Conservation (phyloP, 2,113 vertebrate genomes). For the Seriola dumerili region DNA sequence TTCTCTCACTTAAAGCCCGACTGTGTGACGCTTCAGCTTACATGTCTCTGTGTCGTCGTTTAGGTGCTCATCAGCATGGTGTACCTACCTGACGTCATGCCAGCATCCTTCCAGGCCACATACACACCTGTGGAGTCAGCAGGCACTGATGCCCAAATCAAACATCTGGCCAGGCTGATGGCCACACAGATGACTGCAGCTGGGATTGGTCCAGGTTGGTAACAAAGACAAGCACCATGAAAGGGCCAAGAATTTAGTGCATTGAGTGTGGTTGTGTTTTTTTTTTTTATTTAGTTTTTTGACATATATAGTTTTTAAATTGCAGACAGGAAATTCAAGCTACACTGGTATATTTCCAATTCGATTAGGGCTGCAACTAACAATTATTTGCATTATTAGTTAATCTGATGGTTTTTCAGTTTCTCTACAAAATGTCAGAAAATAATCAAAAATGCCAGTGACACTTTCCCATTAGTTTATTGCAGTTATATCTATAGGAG, state of each 20-base stretch:
- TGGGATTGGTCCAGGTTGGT: slow-evolving; percentile 89
- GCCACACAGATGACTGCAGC: slow-evolving; percentile 93
- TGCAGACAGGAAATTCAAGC: neutral
- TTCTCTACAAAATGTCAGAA: too few species aligned
- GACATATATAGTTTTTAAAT: neutral
- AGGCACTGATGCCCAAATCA: slow-evolving; percentile 95
- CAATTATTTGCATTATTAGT: neutral
- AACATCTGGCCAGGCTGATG: slow-evolving; percentile 92
- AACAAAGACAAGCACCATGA: neutral
- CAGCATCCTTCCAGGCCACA: slow-evolving; percentile 96
- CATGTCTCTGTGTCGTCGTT: neutral
- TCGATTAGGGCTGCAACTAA: neutral
- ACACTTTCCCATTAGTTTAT: too few species aligned
- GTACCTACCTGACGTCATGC: slow-evolving; percentile 96
- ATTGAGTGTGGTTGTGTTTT: neutral
- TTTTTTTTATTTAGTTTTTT: neutral
- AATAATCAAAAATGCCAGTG: too few species aligned
- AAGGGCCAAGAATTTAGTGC: too few species aligned
- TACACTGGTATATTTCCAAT: neutral
- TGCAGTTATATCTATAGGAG: too few species aligned
- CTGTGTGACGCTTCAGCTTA: neutral
- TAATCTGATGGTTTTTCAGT: neutral
- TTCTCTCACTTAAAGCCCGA: neutral
- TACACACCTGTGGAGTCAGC: slow-evolving; percentile 97
- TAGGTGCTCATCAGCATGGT: slow-evolving; percentile 99